Conservation (phyloP, 1,140 invertebrate genomes). For the Holcopasites calliopsidis region DNA sequence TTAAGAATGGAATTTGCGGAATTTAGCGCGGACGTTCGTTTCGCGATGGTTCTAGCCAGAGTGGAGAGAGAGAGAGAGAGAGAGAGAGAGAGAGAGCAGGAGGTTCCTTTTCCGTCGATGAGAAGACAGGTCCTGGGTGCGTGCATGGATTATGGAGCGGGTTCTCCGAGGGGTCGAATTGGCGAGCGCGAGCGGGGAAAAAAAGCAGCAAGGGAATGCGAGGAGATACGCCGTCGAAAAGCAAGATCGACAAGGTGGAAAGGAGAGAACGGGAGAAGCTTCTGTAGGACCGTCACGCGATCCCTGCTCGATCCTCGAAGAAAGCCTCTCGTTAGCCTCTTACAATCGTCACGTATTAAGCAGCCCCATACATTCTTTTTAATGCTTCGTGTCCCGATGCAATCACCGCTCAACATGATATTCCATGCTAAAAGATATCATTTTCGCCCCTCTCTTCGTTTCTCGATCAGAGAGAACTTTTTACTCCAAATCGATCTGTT, state of each 20-base stretch:
- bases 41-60: slow-evolving; percentile 16
- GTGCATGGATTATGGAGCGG: slow-evolving; percentile 54
- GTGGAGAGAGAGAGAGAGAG: no score
- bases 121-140: slow-evolving; percentile 41
- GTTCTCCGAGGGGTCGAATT: slow-evolving; percentile 60
- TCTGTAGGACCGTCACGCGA: slow-evolving; percentile 51
- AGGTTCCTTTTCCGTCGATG: slow-evolving; percentile 39
- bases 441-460: no score
- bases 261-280: not conserved
- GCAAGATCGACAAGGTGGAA: not conserved
- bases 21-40: slow-evolving; percentile 24
- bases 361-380: no score
- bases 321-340: slow-evolving; percentile 54
- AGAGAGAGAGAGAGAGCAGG: no score
- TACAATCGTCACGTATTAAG: slow-evolving; percentile 48
- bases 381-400: not conserved
- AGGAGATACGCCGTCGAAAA: slow-evolving; percentile 30
- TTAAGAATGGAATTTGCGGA: slow-evolving; percentile 21
- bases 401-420: not conserved
- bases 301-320: slow-evolving; percentile 21
- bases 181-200: slow-evolving; percentile 41
- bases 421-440: not conserved
- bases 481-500: no score
- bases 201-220: slow-evolving; percentile 34
- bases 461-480: no score